Conservation (phyloP, 1,140 invertebrate species). For the Zophobas morio region DNA sequence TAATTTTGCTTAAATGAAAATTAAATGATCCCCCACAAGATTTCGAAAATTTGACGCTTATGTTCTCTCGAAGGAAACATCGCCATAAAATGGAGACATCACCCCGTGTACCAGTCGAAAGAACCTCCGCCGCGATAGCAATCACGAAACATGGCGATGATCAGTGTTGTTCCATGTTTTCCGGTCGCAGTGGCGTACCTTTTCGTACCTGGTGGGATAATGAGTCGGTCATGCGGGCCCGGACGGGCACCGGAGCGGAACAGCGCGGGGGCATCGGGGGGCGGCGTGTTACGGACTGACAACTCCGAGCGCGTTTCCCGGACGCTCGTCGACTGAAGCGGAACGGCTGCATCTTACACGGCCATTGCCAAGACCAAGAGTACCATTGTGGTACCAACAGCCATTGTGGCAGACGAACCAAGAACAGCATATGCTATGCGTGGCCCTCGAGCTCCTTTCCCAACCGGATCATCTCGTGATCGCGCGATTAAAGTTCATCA, state of each 20-base stretch:
- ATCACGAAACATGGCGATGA: slow-evolving; percentile 38
- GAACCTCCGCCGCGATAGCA: neutral
- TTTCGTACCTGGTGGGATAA: slow-evolving; percentile 32
- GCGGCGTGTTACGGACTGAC: slow-evolving; percentile 49
- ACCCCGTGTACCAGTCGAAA: slow-evolving; percentile 4
- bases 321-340: slow-evolving; percentile 50
- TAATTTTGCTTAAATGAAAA: too few relatives aligned
- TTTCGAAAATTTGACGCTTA: too few relatives aligned
- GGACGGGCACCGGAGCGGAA: slow-evolving; percentile 42
- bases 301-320: slow-evolving; percentile 49
- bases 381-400: neutral
- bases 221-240: slow-evolving; percentile 38
- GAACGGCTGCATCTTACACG: slow-evolving; percentile 46
- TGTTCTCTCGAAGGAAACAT: neutral
- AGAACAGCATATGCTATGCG: slow-evolving; percentile 18
- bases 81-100: slow-evolving; percentile 8
- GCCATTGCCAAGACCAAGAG: slow-evolving; percentile 23
- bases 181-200: slow-evolving; percentile 43
- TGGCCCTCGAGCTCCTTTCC: neutral
- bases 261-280: slow-evolving; percentile 43
- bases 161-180: slow-evolving; percentile 38
- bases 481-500: slow-evolving; percentile 48
- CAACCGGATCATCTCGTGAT: slow-evolving; percentile 46
- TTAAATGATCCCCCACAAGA: too few relatives aligned
- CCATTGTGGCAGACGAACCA: neutral